Evolutionary conservation across 2,797 vertebrate species (phyloP), one percentile per base, ranked within the genome.

Genomic region (Oreonectes daqikongensis): DNA sequence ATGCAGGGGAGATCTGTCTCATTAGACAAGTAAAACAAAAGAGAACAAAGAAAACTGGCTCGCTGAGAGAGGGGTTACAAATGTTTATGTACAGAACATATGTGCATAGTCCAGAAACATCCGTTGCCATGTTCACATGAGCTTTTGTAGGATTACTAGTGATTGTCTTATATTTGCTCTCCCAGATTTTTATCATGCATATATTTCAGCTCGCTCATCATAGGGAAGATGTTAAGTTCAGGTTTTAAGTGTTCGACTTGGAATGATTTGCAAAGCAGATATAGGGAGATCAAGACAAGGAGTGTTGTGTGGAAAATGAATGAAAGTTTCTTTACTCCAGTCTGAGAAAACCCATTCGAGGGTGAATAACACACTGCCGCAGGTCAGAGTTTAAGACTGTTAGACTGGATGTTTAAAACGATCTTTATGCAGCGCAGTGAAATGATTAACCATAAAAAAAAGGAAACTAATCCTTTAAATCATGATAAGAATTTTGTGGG

Each of bases 171-270:
- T 35, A 69, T 76, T 69, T 69, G 15, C 44, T 20, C 32, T 42
- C 17, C 48, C 59, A 68, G 26, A 61, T 82, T 71, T 86, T 89
- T 78, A 82, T 72, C 65, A 63, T 42, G 42, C 74, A 77, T 38
- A 65, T 84, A 75, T 48, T 66, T 67, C 63, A 30, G 50, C n/a
- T 38, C 66, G 52, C 42, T 26, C 22, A 75, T 57, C n/a, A n/a
- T n/a, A n/a, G n/a, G n/a, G 20, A 68, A 50, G 26, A 60, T 18
- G 65, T 38, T 35, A 53, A 26, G 38, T 48, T 69, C 65, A 69
- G 12, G 11, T 76, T 69, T 69, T 30, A 76, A n/a, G 18, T 68
- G 53, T 68, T 42, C 0, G 53, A 76, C 52, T n/a, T 69, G 40
- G 20, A 68, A 60, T 69, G 48, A 69, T 69, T 69, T 50, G 50